Evolutionary conservation across 2,113 vertebrate genomes (phyloP).

Genomic region (Rhea pennata): DNA sequence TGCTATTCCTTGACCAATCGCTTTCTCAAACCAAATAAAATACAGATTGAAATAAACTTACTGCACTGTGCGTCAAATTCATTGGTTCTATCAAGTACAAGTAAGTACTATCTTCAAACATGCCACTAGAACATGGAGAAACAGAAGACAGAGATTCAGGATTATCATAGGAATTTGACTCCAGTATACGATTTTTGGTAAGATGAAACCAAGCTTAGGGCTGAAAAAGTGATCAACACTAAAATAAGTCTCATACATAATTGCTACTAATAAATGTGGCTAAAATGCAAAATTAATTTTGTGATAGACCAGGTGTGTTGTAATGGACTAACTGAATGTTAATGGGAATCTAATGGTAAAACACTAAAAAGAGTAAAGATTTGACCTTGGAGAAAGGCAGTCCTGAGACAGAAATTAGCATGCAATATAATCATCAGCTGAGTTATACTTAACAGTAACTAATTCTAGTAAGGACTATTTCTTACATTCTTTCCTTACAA

Average conservation of each 20-base stretch:
- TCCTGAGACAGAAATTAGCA: not conserved
- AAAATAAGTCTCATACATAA: not conserved
- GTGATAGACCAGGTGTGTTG: not conserved
- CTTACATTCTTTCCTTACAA: not conserved
- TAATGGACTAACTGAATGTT: not conserved
- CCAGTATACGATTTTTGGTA: not conserved
- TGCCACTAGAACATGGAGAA: slow-evolving; percentile 82
- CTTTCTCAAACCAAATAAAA: not conserved
- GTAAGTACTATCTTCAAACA: slow-evolving; percentile 91
- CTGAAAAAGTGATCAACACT: not conserved
- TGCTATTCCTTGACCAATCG: not conserved
- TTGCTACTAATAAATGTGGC: not conserved
- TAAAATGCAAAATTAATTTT: not conserved
- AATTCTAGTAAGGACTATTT: not conserved
- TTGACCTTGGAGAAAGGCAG: not conserved
- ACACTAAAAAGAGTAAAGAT: not conserved
- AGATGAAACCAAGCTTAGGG: not conserved
- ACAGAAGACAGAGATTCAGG: not conserved
- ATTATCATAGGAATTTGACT: not conserved
- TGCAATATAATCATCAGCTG: not conserved
- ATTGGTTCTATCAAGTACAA: slow-evolving; percentile 91
- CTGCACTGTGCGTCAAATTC: slow-evolving; percentile 84
- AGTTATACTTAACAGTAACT: not conserved
- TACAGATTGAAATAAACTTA: slow-evolving; percentile 78
- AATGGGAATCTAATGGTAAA: not conserved